Evolutionary conservation across 64 coral and sea anemone species (phyloP).

Genomic region (Pocillopora verrucosa): DNA sequence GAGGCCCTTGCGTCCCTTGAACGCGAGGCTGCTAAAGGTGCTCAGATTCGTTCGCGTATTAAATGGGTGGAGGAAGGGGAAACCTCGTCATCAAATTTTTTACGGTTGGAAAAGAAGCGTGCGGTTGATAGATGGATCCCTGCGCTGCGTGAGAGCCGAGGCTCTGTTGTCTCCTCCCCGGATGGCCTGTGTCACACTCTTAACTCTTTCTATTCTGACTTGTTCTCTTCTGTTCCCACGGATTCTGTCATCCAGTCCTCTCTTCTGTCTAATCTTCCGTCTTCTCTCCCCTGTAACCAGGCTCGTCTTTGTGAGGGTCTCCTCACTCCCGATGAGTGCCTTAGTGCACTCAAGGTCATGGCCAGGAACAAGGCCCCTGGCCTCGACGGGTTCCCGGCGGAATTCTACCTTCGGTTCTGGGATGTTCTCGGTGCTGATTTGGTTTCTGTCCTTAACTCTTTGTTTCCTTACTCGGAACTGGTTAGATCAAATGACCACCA

Average conservation of each 20-base stretch:
- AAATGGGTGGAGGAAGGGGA: slow-evolving; percentile 52
- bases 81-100: slow-evolving; percentile 21
- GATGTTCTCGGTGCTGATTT: too few relatives aligned
- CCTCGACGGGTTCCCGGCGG: background rate
- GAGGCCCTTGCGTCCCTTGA: background rate
- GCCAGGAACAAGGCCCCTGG: background rate
- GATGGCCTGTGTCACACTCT: background rate
- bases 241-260: background rate
- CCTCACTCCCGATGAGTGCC: background rate
- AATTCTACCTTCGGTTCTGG: background rate
- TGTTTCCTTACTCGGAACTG: too few relatives aligned
- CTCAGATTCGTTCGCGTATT: slow-evolving; percentile 32
- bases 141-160: background rate
- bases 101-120: slow-evolving; percentile 15
- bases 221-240: too few relatives aligned
- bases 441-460: too few relatives aligned
- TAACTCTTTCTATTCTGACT: background rate
- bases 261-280: background rate
- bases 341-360: background rate
- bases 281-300: background rate
- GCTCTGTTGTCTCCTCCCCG: background rate
- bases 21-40: background rate
- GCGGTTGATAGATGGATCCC: background rate
- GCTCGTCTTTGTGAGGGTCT: background rate
- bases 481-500: too few relatives aligned